Evolutionary conservation across 2,888 invertebrate species (phyloP), one percentile per base, ranked within the genome.

Genomic region (Coelopa pilipes): DNA sequence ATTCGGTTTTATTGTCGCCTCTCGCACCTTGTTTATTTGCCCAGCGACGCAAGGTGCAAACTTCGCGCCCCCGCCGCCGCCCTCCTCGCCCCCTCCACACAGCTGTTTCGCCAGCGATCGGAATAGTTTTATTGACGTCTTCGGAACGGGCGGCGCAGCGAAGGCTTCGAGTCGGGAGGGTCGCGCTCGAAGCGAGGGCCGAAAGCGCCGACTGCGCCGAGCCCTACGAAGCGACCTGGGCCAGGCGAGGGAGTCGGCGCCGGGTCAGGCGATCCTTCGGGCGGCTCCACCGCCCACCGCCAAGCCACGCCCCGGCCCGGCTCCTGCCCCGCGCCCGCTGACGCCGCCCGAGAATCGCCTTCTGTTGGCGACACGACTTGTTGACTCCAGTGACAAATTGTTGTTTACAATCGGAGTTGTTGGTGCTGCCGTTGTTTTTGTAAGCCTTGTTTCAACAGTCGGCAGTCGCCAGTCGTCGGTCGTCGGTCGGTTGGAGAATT

Each of bases 31-130:
- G 15, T 34, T 63, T 24, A 46, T 49, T 53, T 47, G 47, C 49
- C 10, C 24, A 19, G 24, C 50, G 13, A 13, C 46, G 71, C 55
- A 71, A 71, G 71, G 71, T 71, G 71, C 71, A 71, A 71, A 71
- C 50, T 55, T 55, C 63, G 46, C 24, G 46, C 34, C 49, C 19
- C n/a, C 45, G 17, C 62, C 53, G 2, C 45, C 15, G 34, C 24
- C 15, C 34, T 24, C 24, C 34, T 7, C 34, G 2, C 34, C 7
- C 34, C 34, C 34, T 34, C 34, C 7, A 34, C 45, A 63, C 53
- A 62, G 70, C 69, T 70, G 59, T 60, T 49, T 46, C 19, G 17
- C 49, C 1, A 4, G 3, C 55, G 55, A 55, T 55, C n/a, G 24
- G 15, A 63, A 34, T 63, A 45, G 12, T 15, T 34, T 45, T 17